Evolutionary conservation across 2,888 invertebrate species (phyloP).

Genomic region (Esperia sulphurella): DNA sequence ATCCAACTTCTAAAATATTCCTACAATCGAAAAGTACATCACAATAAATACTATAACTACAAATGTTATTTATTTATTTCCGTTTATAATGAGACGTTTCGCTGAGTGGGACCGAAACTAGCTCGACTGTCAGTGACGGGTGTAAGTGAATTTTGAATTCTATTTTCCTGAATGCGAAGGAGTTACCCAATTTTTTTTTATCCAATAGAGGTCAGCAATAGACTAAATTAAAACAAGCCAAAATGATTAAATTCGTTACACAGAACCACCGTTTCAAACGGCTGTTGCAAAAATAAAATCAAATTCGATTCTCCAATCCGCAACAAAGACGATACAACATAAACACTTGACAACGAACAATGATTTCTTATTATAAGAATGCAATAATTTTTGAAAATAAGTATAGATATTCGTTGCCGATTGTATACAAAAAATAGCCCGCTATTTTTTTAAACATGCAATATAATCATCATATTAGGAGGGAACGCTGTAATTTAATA

Average conservation of each 20-base stretch:
- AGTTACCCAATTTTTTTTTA: neutral
- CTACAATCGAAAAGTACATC: conserved; percentile 59
- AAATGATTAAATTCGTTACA: neutral
- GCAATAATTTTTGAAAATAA: too few relatives aligned
- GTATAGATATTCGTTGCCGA: too few relatives aligned
- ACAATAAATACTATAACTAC: conserved; percentile 73
- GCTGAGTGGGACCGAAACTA: conserved; percentile 12
- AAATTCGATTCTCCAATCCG: too few relatives aligned
- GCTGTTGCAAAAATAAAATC: neutral
- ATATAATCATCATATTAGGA: too few relatives aligned
- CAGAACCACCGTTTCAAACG: neutral
- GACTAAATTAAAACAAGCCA: neutral
- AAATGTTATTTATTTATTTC: conserved; percentile 24
- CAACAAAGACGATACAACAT: neutral
- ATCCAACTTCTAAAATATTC: conserved; percentile 40
- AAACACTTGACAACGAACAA: neutral
- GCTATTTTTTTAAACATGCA: too few relatives aligned
- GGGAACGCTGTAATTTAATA: too few relatives aligned
- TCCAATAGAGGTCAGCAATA: too few relatives aligned
- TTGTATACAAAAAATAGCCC: too few relatives aligned
- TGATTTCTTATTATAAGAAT: neutral
- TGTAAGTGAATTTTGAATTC: conserved; percentile 6
- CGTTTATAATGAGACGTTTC: conserved; percentile 19
- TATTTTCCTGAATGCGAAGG: neutral
- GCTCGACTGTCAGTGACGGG: conserved; percentile 18